Conservation (phyloP, 2,888 invertebrate species). For the Xestia sexstrigata region DNA sequence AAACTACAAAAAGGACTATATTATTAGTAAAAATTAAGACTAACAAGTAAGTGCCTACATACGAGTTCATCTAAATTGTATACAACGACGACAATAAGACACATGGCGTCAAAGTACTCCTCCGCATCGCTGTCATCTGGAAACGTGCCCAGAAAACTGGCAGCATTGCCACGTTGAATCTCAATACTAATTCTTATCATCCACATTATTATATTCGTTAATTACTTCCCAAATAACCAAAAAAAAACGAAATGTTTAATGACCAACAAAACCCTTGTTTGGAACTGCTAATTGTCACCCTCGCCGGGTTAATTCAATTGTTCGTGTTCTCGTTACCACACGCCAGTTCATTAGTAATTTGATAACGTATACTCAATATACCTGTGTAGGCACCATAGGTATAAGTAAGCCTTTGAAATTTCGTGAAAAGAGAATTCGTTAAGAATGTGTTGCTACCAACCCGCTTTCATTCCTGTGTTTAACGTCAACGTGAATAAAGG, state of each 20-base stretch:
- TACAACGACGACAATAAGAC: too few species aligned
- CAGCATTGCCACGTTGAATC: too few species aligned
- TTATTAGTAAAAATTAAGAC: too few species aligned
- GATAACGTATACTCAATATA: neutral
- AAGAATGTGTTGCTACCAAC: slow-evolving; percentile 3
- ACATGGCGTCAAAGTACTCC: too few species aligned
- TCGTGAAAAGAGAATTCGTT: slow-evolving; percentile 25
- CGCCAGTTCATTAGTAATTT: slow-evolving; percentile 34
- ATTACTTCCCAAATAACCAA: neutral
- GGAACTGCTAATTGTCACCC: slow-evolving; percentile 20
- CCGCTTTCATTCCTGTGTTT: slow-evolving; percentile 20
- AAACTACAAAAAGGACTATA: too few species aligned
- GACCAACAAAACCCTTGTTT: slow-evolving; percentile 6
- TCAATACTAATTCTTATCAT: too few species aligned
- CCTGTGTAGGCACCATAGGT: neutral
- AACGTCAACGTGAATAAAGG: neutral
- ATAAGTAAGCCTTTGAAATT: neutral
- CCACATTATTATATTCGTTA: too few species aligned
- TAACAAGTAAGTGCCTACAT: too few species aligned
- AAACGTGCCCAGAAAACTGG: too few species aligned
- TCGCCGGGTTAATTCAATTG: slow-evolving; percentile 35
- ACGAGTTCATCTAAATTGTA: too few species aligned
- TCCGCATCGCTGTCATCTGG: too few species aligned
- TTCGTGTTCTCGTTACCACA: slow-evolving; percentile 21
- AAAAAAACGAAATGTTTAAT: neutral